Evolutionary conservation across 2,113 vertebrate species (phyloP).

Genomic region (Tupaia chinensis): DNA sequence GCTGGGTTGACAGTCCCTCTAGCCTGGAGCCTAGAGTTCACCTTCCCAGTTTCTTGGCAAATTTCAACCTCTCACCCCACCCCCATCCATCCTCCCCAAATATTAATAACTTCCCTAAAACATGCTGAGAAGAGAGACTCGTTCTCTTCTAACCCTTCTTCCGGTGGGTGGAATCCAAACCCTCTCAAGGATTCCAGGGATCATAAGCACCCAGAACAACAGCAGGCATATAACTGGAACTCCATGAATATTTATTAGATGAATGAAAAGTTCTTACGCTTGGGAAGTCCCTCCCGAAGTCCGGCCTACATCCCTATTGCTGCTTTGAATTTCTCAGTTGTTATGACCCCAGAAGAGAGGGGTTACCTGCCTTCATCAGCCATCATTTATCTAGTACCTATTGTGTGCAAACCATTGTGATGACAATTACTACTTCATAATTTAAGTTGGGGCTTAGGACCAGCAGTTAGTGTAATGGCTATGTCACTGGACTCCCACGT

Average conservation of each 20-base stretch:
- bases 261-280: not conserved
- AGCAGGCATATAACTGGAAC: not conserved
- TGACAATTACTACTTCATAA: not conserved
- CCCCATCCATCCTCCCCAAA: not conserved
- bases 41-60: constrained; percentile 12
- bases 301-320: not conserved
- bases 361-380: not conserved
- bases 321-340: not conserved
- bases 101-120: not conserved
- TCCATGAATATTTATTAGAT: not conserved
- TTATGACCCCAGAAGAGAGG: constrained; percentile 21
- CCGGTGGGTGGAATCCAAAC: not conserved
- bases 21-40: not conserved
- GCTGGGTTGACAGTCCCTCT: not conserved
- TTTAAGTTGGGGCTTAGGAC: not conserved
- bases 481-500: too few relatives aligned
- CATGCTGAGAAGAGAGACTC: not conserved
- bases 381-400: not conserved
- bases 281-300: not conserved
- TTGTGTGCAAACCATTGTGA: not conserved
- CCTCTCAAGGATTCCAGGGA: not conserved
- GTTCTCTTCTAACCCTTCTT: not conserved
- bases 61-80: not conserved
- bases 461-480: too few relatives aligned
- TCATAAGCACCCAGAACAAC: not conserved